Evolutionary conservation across 2,888 invertebrate genomes (phyloP).

Genomic region (Caenorhabditis auriculariae): DNA sequence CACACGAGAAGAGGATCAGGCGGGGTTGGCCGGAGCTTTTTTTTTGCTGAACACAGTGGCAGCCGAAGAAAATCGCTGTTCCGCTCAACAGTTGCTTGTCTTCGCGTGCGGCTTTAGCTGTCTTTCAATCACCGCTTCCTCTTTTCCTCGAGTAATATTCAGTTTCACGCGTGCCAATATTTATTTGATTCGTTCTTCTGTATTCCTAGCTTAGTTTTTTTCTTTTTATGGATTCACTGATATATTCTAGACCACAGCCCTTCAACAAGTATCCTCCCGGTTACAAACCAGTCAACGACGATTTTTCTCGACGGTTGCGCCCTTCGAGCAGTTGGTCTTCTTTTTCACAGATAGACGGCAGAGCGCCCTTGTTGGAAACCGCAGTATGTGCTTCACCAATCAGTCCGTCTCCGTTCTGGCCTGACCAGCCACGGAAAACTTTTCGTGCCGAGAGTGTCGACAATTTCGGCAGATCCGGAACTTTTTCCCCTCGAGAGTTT

Average conservation of each 20-base stretch:
- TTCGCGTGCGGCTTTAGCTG: slow-evolving; percentile 1
- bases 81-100: slow-evolving; percentile 24
- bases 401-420: slow-evolving; percentile 15
- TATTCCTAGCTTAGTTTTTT: too few relatives aligned
- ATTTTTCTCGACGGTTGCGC: slow-evolving; percentile 6
- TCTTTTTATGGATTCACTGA: slow-evolving; percentile 30
- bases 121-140: background rate
- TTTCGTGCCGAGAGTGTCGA: slow-evolving; percentile 27
- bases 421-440: slow-evolving; percentile 18
- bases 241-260: slow-evolving; percentile 34
- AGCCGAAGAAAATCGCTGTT: slow-evolving; percentile 1
- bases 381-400: slow-evolving; percentile 26
- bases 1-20: too few relatives aligned
- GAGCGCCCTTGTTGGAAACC: slow-evolving; percentile 26
- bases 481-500: slow-evolving; percentile 21
- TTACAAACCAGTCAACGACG: slow-evolving; percentile 31
- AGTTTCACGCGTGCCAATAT: slow-evolving; percentile 1
- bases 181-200: background rate
- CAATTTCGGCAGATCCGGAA: slow-evolving; percentile 5
- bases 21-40: too few relatives aligned
- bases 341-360: slow-evolving; percentile 22
- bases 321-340: slow-evolving; percentile 36
- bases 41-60: too few relatives aligned
- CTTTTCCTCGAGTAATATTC: slow-evolving; percentile 14
- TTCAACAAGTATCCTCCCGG: slow-evolving; percentile 40